phyloP scores from a whole-genome alignment of 2,888 invertebrate species.

The Epirrita christyi region DNA sequence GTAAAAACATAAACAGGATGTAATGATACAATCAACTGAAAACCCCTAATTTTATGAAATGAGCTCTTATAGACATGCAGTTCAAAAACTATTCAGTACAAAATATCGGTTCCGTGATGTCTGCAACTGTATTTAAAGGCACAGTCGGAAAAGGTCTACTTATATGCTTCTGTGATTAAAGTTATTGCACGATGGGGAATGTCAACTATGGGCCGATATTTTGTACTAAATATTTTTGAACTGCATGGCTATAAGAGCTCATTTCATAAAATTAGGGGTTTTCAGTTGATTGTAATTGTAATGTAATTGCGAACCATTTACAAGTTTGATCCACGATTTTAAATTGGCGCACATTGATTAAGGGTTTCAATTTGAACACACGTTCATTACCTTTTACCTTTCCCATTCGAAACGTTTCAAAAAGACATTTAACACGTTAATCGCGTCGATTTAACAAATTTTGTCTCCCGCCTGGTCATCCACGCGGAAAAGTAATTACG shows the following conservation, averaged over 20 bases:
- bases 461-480: slow-evolving; percentile 68
- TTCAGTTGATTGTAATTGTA: background rate
- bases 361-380: slow-evolving; percentile 15
- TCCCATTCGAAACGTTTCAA: slow-evolving; percentile 58
- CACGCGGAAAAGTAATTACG: slow-evolving; percentile 83
- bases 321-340: background rate
- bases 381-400: slow-evolving; percentile 40
- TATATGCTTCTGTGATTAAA: too few relatives aligned
- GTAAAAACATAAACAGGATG: background rate
- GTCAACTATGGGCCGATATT: too few relatives aligned
- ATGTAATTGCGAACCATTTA: background rate
- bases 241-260: too few relatives aligned
- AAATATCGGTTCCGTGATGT: too few relatives aligned
- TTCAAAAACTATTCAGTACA: too few relatives aligned
- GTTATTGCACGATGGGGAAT: too few relatives aligned
- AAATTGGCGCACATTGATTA: background rate
- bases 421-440: slow-evolving; percentile 81
- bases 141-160: too few relatives aligned
- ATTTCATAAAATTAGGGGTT: background rate
- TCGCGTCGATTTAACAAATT: slow-evolving; percentile 80
- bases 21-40: too few relatives aligned
- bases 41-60: background rate
- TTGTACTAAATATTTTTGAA: too few relatives aligned
- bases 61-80: too few relatives aligned
- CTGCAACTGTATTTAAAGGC: too few relatives aligned